A percentile compares a stretch with the other conserved stretches of the same genome.
These are phyloP conservation scores for Pseudopleuronectes americanus DNA, from an alignment of 2,797 vertebrate genomes.

Conservation along the genomic window DNA sequence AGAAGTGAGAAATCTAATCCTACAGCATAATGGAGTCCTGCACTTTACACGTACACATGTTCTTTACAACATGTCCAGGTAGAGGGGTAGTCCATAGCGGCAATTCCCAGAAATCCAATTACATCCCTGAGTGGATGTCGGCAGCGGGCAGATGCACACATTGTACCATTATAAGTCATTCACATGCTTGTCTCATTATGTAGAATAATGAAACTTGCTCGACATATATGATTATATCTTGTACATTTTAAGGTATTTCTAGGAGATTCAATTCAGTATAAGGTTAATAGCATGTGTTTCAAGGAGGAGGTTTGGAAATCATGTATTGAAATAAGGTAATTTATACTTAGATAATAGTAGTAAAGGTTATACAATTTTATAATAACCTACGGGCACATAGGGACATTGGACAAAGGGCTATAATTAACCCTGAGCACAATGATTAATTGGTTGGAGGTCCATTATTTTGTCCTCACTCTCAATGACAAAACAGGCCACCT, in stretches of 20 bases:
- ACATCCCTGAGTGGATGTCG: slow-evolving; percentile 54
- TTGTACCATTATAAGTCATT: slow-evolving; percentile 25
- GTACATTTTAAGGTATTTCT: slow-evolving; percentile 9
- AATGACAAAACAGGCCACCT: slow-evolving; percentile 14
- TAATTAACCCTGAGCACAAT: slow-evolving; percentile 1
- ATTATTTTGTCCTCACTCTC: slow-evolving; percentile 22
- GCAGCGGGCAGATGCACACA: slow-evolving; percentile 25
- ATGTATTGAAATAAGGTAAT: not conserved
- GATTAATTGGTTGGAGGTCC: slow-evolving; percentile 37
- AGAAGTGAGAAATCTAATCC: not conserved
- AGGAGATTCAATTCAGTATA: slow-evolving; percentile 3
- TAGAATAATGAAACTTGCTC: slow-evolving; percentile 22
- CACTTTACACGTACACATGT: slow-evolving; percentile 29
- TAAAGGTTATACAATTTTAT: slow-evolving; percentile 30
- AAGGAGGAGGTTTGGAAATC: not conserved
- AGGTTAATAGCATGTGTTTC: slow-evolving; percentile 4
- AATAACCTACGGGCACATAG: not conserved
- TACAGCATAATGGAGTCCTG: slow-evolving; percentile 2
- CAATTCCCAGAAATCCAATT: slow-evolving; percentile 56
- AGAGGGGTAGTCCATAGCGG: too few species aligned
- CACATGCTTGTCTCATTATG: slow-evolving; percentile 33
- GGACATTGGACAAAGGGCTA: slow-evolving; percentile 19
- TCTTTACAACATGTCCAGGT: slow-evolving; percentile 18
- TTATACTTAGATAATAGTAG: not conserved
- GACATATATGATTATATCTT: slow-evolving; percentile 8